These are phyloP conservation scores for Fregetta grallaria DNA, from an alignment of 2,113 vertebrate genomes.

Conservation along the genomic window DNA sequence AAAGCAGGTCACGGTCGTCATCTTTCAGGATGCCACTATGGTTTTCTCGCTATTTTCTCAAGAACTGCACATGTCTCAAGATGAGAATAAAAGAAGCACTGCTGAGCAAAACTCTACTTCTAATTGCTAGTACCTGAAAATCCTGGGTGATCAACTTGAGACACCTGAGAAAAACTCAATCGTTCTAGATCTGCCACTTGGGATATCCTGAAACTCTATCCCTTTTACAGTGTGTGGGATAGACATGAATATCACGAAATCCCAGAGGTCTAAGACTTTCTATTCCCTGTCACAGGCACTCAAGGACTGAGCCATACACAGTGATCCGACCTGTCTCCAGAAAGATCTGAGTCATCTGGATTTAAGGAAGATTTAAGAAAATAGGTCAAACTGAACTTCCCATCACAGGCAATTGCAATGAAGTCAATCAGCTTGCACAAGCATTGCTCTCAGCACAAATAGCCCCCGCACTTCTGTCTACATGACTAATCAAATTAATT, in stretches of 20 bases:
- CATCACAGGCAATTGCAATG: neutral
- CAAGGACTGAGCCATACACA: neutral
- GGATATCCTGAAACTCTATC: neutral
- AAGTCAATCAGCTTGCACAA: conserved; percentile 32
- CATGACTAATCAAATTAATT: conserved; percentile 51
- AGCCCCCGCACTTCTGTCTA: neutral
- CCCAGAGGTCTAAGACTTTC: neutral
- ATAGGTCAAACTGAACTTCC: conserved; percentile 45
- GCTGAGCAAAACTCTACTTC: neutral
- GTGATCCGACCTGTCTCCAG: neutral
- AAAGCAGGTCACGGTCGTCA: neutral
- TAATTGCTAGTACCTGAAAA: neutral
- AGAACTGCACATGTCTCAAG: neutral
- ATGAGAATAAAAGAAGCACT: neutral
- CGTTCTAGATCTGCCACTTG: neutral
- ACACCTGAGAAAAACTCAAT: neutral
- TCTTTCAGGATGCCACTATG: neutral
- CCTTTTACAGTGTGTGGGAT: neutral
- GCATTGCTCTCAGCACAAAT: conserved; percentile 1
- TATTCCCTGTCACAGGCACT: neutral
- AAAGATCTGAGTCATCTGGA: conserved; percentile 35
- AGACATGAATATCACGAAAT: neutral
- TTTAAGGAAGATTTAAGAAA: conserved; percentile 43
- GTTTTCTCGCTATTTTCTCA: neutral
- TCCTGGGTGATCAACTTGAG: neutral